Percentiles rank a stretch among this genome's conserved stretches.
These are phyloP conservation scores for Erebia ligea DNA, from an alignment of 2,888 invertebrate genomes.

Conservation along the genomic window DNA sequence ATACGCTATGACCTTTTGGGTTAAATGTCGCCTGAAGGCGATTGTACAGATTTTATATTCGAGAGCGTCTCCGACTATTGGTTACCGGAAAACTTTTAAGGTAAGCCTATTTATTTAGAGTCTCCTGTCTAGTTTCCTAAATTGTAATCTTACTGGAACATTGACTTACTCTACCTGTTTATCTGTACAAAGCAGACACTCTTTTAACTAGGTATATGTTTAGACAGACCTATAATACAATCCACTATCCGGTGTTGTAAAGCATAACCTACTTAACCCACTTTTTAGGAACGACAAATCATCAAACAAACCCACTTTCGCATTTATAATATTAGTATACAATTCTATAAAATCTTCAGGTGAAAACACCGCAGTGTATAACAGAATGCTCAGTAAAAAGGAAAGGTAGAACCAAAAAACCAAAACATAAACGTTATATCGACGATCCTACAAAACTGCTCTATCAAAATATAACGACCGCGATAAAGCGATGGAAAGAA, in stretches of 20 bases:
- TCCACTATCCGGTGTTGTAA: too few species aligned
- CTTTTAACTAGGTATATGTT: too few species aligned
- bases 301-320: not conserved
- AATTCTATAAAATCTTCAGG: slow-evolving; percentile 2
- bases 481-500: slow-evolving; percentile 82
- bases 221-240: too few species aligned
- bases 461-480: slow-evolving; percentile 82
- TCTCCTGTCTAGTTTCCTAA: slow-evolving; percentile 46
- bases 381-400: slow-evolving; percentile 15
- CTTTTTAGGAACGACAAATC: too few species aligned
- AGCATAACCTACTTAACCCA: too few species aligned
- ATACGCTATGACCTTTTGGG: too few species aligned
- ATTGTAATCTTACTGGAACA: slow-evolving; percentile 42
- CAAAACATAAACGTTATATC: slow-evolving; percentile 81
- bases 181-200: too few species aligned
- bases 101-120: slow-evolving; percentile 65
- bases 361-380: not conserved
- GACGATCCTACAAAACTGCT: slow-evolving; percentile 76
- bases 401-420: slow-evolving; percentile 51
- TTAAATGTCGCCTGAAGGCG: slow-evolving; percentile 33
- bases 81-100: slow-evolving; percentile 67
- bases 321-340: slow-evolving; percentile 9
- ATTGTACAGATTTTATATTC: slow-evolving; percentile 65
- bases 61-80: slow-evolving; percentile 57
- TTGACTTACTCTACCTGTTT: too few species aligned